A percentile compares a stretch with the other conserved stretches of the same genome.
phyloP scores from a whole-genome alignment of 1,140 invertebrate species.

The Zaprionus ghesquierei region DNA sequence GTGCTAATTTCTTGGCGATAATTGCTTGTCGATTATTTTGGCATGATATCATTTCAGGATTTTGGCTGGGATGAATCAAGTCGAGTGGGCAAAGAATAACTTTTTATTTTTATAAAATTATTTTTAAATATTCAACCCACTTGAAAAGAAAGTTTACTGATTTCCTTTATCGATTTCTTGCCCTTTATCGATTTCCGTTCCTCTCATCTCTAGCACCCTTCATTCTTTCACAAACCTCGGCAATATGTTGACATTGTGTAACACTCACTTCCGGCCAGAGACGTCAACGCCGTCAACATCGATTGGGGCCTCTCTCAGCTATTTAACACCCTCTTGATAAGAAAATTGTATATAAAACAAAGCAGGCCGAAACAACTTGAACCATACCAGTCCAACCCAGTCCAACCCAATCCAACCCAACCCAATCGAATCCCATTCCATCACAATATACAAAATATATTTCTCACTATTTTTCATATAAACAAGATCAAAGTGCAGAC shows the following conservation, averaged over 20 bases:
- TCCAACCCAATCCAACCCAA: conserved; percentile 40
- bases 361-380: conserved; percentile 21
- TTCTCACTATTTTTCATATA: conserved; percentile 73
- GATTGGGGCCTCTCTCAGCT: conserved; percentile 31
- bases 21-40: background rate
- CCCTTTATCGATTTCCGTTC: background rate
- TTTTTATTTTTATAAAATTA: background rate
- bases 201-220: background rate
- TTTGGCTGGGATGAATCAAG: conserved; percentile 7
- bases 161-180: background rate
- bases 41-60: conserved; percentile 34
- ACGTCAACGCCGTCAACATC: conserved; percentile 21
- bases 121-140: background rate
- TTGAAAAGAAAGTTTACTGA: background rate
- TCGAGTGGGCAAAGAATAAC: background rate
- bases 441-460: conserved; percentile 54
- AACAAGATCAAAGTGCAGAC: conserved; percentile 74
- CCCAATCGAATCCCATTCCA: conserved; percentile 21
- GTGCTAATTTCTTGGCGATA: conserved; percentile 49
- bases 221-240: conserved; percentile 16
- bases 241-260: conserved; percentile 44
- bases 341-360: conserved; percentile 67
- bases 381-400: conserved; percentile 42
- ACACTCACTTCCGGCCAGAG: conserved; percentile 38
- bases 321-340: conserved; percentile 72